Conservation (phyloP, 2,113 vertebrate species). For the Spizaetus ornatus region DNA sequence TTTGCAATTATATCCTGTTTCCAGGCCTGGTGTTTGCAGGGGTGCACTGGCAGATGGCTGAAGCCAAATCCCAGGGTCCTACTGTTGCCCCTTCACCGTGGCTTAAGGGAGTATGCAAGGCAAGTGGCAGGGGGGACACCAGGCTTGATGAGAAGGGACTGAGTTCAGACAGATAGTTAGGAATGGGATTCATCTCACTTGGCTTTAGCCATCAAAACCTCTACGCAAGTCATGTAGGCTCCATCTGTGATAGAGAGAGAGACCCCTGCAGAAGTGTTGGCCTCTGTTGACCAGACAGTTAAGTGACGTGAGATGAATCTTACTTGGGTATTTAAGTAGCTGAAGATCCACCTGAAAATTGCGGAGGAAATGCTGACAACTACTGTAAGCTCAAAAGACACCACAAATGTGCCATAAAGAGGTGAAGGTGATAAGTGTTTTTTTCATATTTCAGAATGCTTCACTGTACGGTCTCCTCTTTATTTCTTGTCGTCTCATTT, state of each 20-base stretch:
- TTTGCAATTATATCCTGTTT: not conserved
- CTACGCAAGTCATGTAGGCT: fast-evolving
- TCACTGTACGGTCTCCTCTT: not conserved
- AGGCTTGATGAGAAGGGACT: not conserved
- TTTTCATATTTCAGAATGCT: not conserved
- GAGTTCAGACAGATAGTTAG: not conserved
- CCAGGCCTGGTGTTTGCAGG: not conserved
- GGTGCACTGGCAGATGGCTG: not conserved
- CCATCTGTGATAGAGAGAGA: not conserved
- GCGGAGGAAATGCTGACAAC: not conserved
- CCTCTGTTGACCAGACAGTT: not conserved
- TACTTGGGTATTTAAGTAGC: not conserved
- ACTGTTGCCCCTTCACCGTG: not conserved
- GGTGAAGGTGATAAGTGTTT: not conserved
- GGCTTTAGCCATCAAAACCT: not conserved
- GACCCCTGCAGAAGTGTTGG: not conserved
- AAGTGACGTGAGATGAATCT: not conserved
- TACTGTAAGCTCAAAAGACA: not conserved
- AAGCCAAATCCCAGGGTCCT: not conserved
- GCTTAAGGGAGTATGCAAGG: not conserved
- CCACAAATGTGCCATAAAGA: not conserved
- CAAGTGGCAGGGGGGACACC: not conserved
- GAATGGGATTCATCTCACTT: not conserved
- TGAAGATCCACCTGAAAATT: not conserved
- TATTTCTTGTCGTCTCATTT: slow-evolving; percentile 6